These are phyloP conservation scores for Kryphioiulus occultus DNA, from an alignment of 2,888 invertebrate genomes.

Conservation along the genomic window DNA sequence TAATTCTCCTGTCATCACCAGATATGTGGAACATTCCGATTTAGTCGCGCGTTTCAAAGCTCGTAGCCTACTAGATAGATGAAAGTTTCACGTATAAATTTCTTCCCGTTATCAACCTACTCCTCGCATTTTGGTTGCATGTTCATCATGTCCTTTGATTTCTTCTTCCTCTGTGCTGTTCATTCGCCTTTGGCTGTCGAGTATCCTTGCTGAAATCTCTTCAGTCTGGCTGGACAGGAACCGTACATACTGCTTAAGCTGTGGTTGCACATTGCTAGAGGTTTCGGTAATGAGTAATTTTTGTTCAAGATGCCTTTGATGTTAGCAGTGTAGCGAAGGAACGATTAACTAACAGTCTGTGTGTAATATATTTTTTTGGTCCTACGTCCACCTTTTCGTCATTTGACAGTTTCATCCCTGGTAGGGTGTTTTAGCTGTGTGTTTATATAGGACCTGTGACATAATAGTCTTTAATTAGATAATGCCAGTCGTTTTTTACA, in stretches of 20 bases:
- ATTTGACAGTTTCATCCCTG: constrained; percentile 26
- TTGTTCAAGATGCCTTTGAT: background rate
- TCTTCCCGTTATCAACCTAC: background rate
- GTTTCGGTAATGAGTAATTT: background rate
- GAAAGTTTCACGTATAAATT: constrained; percentile 31
- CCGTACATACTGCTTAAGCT: background rate
- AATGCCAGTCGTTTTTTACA: constrained; percentile 30
- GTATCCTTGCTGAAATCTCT: background rate
- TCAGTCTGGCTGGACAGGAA: background rate
- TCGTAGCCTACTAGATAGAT: constrained; percentile 6
- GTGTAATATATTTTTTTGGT: constrained; percentile 9
- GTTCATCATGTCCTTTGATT: background rate
- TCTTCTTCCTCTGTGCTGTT: background rate
- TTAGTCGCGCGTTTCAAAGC: constrained; percentile 36
- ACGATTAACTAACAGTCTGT: background rate
- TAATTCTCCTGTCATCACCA: constrained; percentile 42
- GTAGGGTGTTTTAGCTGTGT: constrained; percentile 1
- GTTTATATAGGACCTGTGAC: constrained; percentile 26
- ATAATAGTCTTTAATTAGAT: constrained; percentile 29
- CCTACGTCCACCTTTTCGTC: background rate
- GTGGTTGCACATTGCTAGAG: constrained; percentile 20
- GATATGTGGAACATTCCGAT: constrained; percentile 43
- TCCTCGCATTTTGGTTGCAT: background rate
- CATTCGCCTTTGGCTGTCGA: background rate
- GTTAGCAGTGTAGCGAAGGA: background rate